Percentiles rank a stretch among this genome's conserved stretches.
These are phyloP conservation scores for Pollenia labialis DNA, from an alignment of 2,888 invertebrate genomes.

Conservation along the genomic window DNA sequence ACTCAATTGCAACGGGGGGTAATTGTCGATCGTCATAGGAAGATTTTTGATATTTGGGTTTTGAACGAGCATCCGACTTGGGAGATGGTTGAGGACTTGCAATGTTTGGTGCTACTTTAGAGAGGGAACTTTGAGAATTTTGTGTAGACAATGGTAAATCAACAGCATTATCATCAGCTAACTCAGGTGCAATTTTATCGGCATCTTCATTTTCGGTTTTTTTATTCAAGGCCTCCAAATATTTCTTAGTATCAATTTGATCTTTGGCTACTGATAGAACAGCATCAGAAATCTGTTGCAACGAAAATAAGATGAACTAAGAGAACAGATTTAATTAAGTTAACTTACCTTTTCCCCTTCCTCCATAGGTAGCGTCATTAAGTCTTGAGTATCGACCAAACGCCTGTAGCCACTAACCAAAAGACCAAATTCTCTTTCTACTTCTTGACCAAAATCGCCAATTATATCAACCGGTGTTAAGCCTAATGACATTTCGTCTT, in stretches of 20 bases:
- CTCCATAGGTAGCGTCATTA: conserved; percentile 47
- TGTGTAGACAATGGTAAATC: conserved; percentile 58
- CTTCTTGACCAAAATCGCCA: conserved; percentile 82
- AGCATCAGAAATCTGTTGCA: conserved; percentile 75
- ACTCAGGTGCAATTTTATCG: conserved; percentile 52
- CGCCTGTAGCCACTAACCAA: conserved; percentile 81
- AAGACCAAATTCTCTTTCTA: conserved; percentile 82
- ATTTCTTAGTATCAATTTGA: conserved; percentile 73
- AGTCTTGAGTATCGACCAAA: conserved; percentile 69
- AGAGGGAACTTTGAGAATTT: conserved; percentile 29
- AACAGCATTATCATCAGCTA: conserved; percentile 69
- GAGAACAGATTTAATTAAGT: background rate
- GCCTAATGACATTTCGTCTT: conserved; percentile 77
- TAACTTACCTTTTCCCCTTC: conserved; percentile 57
- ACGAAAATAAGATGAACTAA: background rate
- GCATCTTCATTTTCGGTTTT: conserved; percentile 43
- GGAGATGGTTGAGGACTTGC: conserved; percentile 74
- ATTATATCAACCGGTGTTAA: conserved; percentile 82
- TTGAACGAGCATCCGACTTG: conserved; percentile 56
- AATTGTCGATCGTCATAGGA: conserved; percentile 82
- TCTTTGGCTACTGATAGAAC: conserved; percentile 76
- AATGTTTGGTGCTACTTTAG: conserved; percentile 2
- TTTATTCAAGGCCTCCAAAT: conserved; percentile 66
- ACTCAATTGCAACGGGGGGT: conserved; percentile 81
- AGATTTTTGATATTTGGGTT: conserved; percentile 80